A percentile compares a stretch with the other conserved stretches of the same genome.
phyloP scores from a whole-genome alignment of 2,113 vertebrate species.

The Lota lota region DNA sequence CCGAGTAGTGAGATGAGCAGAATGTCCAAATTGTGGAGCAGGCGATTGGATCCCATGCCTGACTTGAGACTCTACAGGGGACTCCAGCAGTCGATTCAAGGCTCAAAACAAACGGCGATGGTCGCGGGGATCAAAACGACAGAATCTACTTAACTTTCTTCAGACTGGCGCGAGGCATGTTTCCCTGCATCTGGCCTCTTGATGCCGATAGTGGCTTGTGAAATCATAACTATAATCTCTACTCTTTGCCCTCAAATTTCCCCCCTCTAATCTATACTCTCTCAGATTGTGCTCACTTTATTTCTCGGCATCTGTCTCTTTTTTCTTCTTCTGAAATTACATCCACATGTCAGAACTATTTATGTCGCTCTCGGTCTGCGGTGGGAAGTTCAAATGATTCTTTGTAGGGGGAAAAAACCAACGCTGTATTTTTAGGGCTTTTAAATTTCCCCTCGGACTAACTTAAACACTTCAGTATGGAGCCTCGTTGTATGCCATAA shows the following conservation, averaged over 20 bases:
- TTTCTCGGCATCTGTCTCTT: constrained; percentile 73
- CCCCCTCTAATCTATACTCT: constrained; percentile 19
- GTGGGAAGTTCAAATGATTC: constrained; percentile 87
- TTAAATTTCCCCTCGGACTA: constrained; percentile 71
- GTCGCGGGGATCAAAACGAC: constrained; percentile 42
- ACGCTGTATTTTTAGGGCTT: constrained; percentile 85
- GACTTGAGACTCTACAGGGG: constrained; percentile 60
- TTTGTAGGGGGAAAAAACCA: constrained; percentile 79
- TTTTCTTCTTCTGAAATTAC: constrained; percentile 78
- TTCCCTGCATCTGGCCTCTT: constrained; percentile 61
- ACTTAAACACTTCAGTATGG: constrained; percentile 70
- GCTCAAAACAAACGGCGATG: constrained; percentile 38
- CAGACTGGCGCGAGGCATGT: constrained; percentile 42
- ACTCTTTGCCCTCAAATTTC: constrained; percentile 43
- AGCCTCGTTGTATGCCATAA: constrained; percentile 48
- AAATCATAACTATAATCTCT: constrained; percentile 69
- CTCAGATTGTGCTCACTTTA: constrained; percentile 47
- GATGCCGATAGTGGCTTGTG: constrained; percentile 51
- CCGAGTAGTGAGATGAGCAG: constrained; percentile 76
- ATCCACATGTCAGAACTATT: constrained; percentile 91
- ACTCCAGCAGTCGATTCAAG: constrained; percentile 67
- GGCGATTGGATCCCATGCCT: constrained; percentile 85
- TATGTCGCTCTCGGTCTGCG: constrained; percentile 78
- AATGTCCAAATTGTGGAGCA: constrained; percentile 81
- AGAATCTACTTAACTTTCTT: constrained; percentile 59